These are phyloP conservation scores for Trissoscelio sp. DNA, from an alignment of 2,888 invertebrate genomes.

Conservation along the genomic window DNA sequence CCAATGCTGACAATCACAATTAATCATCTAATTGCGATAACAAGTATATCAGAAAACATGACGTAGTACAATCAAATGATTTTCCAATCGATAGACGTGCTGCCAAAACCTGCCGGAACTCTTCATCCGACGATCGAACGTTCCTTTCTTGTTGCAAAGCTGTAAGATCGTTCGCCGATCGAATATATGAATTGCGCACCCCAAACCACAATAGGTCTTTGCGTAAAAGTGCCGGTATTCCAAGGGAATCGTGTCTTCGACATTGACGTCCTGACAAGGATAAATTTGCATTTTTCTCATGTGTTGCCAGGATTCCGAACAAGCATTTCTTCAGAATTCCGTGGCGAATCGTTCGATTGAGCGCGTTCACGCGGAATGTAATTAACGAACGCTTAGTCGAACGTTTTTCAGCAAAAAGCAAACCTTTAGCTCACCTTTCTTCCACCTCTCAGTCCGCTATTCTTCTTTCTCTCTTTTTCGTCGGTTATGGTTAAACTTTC, in stretches of 20 bases:
- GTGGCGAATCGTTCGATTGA: slow-evolving; percentile 75
- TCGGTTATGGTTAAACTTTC: slow-evolving; percentile 72
- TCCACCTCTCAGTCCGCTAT: neutral
- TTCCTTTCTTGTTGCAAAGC: slow-evolving; percentile 3
- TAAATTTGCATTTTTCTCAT: slow-evolving; percentile 59
- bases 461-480: slow-evolving; percentile 28
- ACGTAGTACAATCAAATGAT: neutral
- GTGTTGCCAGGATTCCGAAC: slow-evolving; percentile 5
- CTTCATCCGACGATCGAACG: neutral
- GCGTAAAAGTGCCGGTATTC: slow-evolving; percentile 26
- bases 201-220: slow-evolving; percentile 3
- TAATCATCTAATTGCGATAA: slow-evolving; percentile 49
- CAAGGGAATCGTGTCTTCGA: slow-evolving; percentile 29
- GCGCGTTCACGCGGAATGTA: slow-evolving; percentile 78
- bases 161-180: slow-evolving; percentile 3
- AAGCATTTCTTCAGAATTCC: slow-evolving; percentile 59
- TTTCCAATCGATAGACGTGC: neutral
- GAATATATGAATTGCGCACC: slow-evolving; percentile 28
- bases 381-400: slow-evolving; percentile 74
- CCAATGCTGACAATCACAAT: slow-evolving; percentile 44
- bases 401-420: slow-evolving; percentile 66
- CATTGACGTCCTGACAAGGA: slow-evolving; percentile 51
- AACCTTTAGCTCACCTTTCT: slow-evolving; percentile 26
- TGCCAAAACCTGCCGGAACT: neutral
- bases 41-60: slow-evolving; percentile 17